Percentiles rank a stretch among this genome's conserved stretches.
Conservation (phyloP, 2,797 vertebrate species). For the Sebastiscus tertius region DNA sequence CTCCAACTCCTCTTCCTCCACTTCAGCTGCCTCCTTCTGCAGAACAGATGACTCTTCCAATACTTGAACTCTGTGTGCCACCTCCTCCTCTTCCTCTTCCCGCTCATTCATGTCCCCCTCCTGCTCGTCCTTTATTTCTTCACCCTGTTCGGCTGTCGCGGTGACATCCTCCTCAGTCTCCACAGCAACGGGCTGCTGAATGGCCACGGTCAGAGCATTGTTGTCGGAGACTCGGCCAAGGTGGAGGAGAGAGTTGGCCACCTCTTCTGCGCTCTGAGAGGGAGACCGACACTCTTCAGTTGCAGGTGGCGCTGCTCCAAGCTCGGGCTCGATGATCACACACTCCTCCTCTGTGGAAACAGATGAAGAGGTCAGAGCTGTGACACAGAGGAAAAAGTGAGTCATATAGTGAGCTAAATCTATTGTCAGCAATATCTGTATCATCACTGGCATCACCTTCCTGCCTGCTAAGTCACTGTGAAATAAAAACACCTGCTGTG, state of each 20-base stretch:
- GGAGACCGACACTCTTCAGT: conserved; percentile 33
- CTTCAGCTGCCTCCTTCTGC: conserved; percentile 46
- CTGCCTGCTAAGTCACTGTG: conserved; percentile 16
- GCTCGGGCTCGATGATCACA: conserved; percentile 73
- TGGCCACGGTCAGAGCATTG: conserved; percentile 25
- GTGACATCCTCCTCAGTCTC: conserved; percentile 68
- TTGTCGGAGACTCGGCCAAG: conserved; percentile 80
- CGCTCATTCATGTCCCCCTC: conserved; percentile 56
- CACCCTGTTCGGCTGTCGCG: conserved; percentile 42
- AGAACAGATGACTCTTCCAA: conserved; percentile 57
- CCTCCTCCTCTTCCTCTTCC: conserved; percentile 40
- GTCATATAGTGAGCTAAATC: conserved; percentile 46
- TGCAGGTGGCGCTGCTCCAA: conserved; percentile 53
- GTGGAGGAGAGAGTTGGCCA: conserved; percentile 91
- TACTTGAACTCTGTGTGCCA: conserved; percentile 71
- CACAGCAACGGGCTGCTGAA: conserved; percentile 61
- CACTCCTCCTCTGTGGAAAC: conserved; percentile 80
- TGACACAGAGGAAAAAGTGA: conserved; percentile 27
- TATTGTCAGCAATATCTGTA: conserved; percentile 39
- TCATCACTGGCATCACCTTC: conserved; percentile 24
- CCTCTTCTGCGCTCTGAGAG: conserved; percentile 70
- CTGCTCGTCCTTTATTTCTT: conserved; percentile 70
- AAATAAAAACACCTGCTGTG: conserved; percentile 15
- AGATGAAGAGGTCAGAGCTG: conserved; percentile 41
- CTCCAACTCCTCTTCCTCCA: conserved; percentile 48